Conservation (phyloP, 2,888 invertebrate genomes). For the Leptinotarsa rubiginosa region DNA sequence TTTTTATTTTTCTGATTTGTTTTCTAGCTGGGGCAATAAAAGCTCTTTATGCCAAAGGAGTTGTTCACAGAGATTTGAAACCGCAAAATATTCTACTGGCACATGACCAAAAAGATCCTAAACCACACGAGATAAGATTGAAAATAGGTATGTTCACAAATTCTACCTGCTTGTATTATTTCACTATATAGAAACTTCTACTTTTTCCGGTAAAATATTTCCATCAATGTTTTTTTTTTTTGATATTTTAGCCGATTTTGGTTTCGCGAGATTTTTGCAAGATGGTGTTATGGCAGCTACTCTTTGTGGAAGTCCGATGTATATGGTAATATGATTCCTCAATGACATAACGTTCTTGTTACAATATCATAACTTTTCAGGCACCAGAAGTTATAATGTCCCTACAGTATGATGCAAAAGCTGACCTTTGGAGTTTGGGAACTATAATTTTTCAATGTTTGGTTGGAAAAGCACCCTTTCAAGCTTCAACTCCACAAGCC, state of each 20-base stretch:
- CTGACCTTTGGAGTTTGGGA: conserved; percentile 98
- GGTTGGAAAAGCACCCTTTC: conserved; percentile 98
- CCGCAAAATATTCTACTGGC: conserved; percentile 98
- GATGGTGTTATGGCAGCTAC: conserved; percentile 99
- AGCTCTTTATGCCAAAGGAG: conserved; percentile 96
- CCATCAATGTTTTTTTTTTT: neutral
- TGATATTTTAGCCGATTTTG: conserved; percentile 89
- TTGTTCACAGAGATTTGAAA: conserved; percentile 98
- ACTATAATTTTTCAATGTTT: conserved; percentile 93
- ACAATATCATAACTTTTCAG: conserved; percentile 66
- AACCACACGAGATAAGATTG: conserved; percentile 87
- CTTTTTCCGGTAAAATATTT: neutral
- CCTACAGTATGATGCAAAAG: conserved; percentile 97
- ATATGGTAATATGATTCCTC: conserved; percentile 80
- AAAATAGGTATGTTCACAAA: conserved; percentile 83
- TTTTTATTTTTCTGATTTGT: neutral
- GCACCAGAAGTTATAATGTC: conserved; percentile 99
- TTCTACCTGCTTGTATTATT: too few species aligned
- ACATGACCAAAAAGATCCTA: conserved; percentile 77
- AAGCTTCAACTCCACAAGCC: conserved; percentile 97
- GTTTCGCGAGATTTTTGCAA: conserved; percentile 97
- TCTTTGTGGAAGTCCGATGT: conserved; percentile 99
- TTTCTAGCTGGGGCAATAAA: conserved; percentile 93
- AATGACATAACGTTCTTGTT: conserved; percentile 15
- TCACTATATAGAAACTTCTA: too few species aligned